These are phyloP conservation scores for Apomyelois bistriatella DNA, from an alignment of 2,888 invertebrate genomes.

Conservation along the genomic window DNA sequence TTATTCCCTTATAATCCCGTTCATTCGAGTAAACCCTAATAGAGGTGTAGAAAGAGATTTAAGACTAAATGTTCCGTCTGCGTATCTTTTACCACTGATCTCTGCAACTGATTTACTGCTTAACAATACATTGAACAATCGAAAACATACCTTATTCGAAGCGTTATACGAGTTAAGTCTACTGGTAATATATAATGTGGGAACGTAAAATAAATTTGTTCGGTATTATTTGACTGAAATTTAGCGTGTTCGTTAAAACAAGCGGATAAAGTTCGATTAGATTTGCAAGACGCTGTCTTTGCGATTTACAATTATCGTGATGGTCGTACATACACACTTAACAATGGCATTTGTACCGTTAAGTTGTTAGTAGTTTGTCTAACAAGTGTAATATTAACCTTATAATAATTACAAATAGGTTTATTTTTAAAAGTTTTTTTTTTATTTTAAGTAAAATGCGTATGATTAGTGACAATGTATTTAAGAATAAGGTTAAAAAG, in stretches of 20 bases:
- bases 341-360: not conserved
- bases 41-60: slow-evolving; percentile 40
- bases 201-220: slow-evolving; percentile 14
- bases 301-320: slow-evolving; percentile 1
- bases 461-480: too few species aligned
- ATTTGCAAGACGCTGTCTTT: not conserved
- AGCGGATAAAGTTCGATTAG: slow-evolving; percentile 6
- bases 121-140: not conserved
- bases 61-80: slow-evolving; percentile 30
- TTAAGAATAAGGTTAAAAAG: too few species aligned
- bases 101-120: slow-evolving; percentile 19
- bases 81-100: slow-evolving; percentile 37
- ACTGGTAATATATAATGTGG: not conserved
- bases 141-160: slow-evolving; percentile 7
- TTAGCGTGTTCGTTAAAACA: slow-evolving; percentile 20
- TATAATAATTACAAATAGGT: too few species aligned
- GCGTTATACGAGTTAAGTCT: not conserved
- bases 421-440: too few species aligned
- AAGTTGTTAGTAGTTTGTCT: not conserved
- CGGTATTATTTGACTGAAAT: slow-evolving; percentile 20
- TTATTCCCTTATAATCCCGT: not conserved
- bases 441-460: too few species aligned
- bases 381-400: too few species aligned
- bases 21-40: slow-evolving; percentile 26
- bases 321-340: not conserved